phyloP scores from a whole-genome alignment of 1,140 invertebrate species.

The Theocolax elegans region DNA sequence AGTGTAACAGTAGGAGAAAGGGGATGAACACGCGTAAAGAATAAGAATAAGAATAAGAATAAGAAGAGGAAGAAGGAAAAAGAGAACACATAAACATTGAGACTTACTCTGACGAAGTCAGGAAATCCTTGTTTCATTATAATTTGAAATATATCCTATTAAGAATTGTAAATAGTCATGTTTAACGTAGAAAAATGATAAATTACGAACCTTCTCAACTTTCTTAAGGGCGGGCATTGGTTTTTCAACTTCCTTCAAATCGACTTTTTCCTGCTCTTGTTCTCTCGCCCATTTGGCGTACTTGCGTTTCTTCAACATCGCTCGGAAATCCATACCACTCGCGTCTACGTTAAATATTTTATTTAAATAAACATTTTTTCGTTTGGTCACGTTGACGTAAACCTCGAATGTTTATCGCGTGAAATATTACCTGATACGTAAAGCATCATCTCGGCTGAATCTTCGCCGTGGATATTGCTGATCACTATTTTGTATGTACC shows the following conservation, averaged over 20 bases:
- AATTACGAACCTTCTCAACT: slow-evolving; percentile 84
- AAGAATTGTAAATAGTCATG: background rate
- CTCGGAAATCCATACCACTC: slow-evolving; percentile 93
- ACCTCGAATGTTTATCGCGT: slow-evolving; percentile 3
- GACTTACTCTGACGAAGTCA: slow-evolving; percentile 27
- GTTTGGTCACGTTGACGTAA: no score
- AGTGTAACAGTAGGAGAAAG: no score
- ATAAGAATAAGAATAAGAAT: no score
- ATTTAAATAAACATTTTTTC: background rate
- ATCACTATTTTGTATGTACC: slow-evolving; percentile 94
- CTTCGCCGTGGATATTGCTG: slow-evolving; percentile 93
- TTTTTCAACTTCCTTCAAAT: slow-evolving; percentile 92
- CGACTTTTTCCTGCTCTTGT: slow-evolving; percentile 91
- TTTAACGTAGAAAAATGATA: background rate
- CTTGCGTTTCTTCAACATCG: slow-evolving; percentile 96
- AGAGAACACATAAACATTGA: background rate
- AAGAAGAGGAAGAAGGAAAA: no score
- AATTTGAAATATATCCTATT: background rate
- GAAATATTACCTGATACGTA: slow-evolving; percentile 89
- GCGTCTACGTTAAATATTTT: slow-evolving; percentile 43
- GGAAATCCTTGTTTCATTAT: background rate
- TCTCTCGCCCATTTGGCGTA: slow-evolving; percentile 94
- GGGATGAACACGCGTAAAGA: no score
- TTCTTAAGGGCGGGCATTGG: slow-evolving; percentile 86
- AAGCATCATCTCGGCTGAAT: slow-evolving; percentile 93